Conservation (phyloP, 2,888 invertebrate genomes). For the Aphodius sticticus region DNA sequence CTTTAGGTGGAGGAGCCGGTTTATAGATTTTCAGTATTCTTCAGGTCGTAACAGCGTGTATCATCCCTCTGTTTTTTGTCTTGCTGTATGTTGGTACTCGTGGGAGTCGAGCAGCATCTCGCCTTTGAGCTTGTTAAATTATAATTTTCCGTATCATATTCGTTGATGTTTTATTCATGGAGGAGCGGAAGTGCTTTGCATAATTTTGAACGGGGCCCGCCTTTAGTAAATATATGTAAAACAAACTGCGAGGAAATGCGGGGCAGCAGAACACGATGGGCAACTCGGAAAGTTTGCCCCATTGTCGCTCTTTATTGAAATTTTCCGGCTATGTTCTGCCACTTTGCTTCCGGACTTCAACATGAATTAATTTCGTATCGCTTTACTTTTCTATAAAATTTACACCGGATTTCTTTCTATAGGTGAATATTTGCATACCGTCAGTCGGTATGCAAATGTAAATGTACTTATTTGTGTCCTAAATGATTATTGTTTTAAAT, state of each 20-base stretch:
- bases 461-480: no score
- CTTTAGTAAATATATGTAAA: constrained; percentile 4
- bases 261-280: neutral
- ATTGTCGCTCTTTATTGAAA: constrained; percentile 10
- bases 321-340: constrained; percentile 8
- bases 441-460: no score
- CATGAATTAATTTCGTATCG: constrained; percentile 4
- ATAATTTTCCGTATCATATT: constrained; percentile 4
- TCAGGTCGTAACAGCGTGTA: neutral
- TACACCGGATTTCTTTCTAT: no score
- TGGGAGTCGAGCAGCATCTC: neutral
- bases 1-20: neutral
- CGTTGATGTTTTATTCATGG: neutral
- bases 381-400: constrained; percentile 14
- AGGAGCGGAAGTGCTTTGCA: neutral
- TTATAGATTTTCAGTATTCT: neutral
- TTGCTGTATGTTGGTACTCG: neutral
- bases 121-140: constrained; percentile 4
- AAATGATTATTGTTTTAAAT: no score
- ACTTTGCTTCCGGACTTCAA: constrained; percentile 5
- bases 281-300: neutral
- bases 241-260: neutral
- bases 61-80: neutral
- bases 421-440: no score
- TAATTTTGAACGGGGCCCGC: neutral